A percentile compares a stretch with the other conserved stretches of the same genome.
phyloP scores from a whole-genome alignment of 2,797 vertebrate species.

The Phoeniculus purpureus region DNA sequence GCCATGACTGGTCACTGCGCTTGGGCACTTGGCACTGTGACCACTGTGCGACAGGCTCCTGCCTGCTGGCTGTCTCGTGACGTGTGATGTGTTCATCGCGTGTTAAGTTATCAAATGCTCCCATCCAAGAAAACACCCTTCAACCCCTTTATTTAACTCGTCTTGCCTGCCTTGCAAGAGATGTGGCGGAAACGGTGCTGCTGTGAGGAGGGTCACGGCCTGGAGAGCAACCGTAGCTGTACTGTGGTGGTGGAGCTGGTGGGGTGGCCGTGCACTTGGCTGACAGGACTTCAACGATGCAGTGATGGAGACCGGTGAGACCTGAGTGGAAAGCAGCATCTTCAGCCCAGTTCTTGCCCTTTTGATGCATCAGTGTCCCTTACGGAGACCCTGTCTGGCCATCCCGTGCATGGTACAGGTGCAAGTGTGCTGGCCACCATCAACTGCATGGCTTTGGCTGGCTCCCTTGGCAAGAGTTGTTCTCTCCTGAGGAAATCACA shows the following conservation, averaged over 20 bases:
- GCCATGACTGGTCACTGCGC: background rate
- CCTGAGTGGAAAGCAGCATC: background rate
- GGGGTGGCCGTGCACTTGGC: background rate
- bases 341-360: accelerated
- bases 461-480: background rate
- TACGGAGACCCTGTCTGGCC: background rate
- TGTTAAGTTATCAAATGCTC: background rate
- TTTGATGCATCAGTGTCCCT: accelerated
- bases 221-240: background rate
- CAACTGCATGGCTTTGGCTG: background rate
- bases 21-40: background rate
- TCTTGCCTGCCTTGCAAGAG: background rate
- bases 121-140: background rate
- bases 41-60: background rate
- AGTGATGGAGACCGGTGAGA: accelerated
- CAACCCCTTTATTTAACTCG: conserved; percentile 3
- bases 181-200: accelerated
- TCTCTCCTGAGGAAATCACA: background rate
- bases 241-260: accelerated
- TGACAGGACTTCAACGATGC: background rate
- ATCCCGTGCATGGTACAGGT: background rate
- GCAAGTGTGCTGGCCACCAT: background rate
- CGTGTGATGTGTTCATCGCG: accelerated
- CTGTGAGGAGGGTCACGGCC: accelerated
- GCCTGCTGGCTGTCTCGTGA: background rate